Conservation (phyloP, 2,888 invertebrate species). For the Trichopria drosophilae region DNA sequence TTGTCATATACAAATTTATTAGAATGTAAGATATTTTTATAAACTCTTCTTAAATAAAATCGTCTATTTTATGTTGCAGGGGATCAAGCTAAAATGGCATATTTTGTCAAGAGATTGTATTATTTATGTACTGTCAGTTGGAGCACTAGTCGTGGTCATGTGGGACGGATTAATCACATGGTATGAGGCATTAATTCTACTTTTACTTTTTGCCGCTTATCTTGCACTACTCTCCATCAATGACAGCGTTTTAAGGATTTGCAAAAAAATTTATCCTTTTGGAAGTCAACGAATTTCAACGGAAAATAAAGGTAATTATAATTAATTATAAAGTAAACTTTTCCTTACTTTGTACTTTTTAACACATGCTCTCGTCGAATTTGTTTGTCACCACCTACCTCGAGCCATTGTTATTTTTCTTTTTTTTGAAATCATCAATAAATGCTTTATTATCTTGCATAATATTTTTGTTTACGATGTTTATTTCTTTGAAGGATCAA, state of each 20-base stretch:
- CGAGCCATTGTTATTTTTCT: too few relatives aligned
- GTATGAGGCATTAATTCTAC: slow-evolving; percentile 76
- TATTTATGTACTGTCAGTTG: slow-evolving; percentile 75
- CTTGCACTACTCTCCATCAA: slow-evolving; percentile 69
- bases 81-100: slow-evolving; percentile 76
- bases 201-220: slow-evolving; percentile 74
- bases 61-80: slow-evolving; percentile 59
- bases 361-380: too few relatives aligned
- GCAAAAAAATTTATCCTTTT: slow-evolving; percentile 24
- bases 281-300: slow-evolving; percentile 20
- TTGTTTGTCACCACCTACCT: too few relatives aligned
- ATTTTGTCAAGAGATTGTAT: slow-evolving; percentile 80
- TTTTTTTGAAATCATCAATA: too few relatives aligned
- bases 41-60: too few relatives aligned
- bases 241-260: slow-evolving; percentile 31
- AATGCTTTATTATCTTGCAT: too few relatives aligned
- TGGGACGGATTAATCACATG: slow-evolving; percentile 80
- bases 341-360: too few relatives aligned
- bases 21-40: too few relatives aligned
- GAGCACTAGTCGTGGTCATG: slow-evolving; percentile 70
- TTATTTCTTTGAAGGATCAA: too few relatives aligned
- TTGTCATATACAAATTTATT: too few relatives aligned
- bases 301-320: not conserved
- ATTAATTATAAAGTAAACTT: too few relatives aligned
- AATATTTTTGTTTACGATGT: too few relatives aligned